Evolutionary conservation across 2,888 invertebrate genomes (phyloP), one percentile per base, ranked within the genome.

Genomic region (Habrosyne pyritoides): DNA sequence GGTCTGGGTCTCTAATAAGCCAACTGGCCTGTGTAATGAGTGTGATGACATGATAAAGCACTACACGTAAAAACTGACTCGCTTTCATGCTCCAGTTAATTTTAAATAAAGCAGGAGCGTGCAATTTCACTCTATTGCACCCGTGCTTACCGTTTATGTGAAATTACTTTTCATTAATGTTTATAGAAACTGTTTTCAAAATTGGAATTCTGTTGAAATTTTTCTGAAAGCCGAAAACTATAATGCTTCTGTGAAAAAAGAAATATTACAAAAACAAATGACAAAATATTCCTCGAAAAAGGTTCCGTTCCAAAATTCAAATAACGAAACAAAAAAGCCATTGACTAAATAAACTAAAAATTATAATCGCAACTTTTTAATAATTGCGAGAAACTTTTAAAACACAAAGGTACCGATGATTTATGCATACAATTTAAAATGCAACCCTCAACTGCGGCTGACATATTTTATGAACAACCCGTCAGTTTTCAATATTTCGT

Each of bases 401-500:
- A 18, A 42, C 8, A 18, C 14, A 18, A 42, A 42, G 42, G 42
- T 42, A 42, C n/a, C n/a, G n/a, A n/a, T 42, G 42, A 42, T 42
- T 42, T 42, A 42, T 42, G 42, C 42, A 42, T 42, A 42, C 49
- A 21, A 47, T 54, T 54, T 52, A 52, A 54, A 57, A 36, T 18
- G 36, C 46, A 42, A 49, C 53, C 28, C 54, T 42, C 50, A 52
- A 30, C 57, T 63, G 65, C 52, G 47, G 12, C 22, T 57, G 59
- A 61, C 65, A 57, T 49, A 48, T 58, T 63, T 63, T 59, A 57
- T 59, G 57, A 54, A 63, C 61, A 55, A 56, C 60, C 60, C 61
- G 63, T 66, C 65, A 63, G 55, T 53, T 56, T 58, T 59, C 61
- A 60, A 61, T 65, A 61, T 63, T 52, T 21, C 53, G 54, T 36